Conservation (phyloP, 2,797 vertebrate genomes). For the Xenops minutus region DNA sequence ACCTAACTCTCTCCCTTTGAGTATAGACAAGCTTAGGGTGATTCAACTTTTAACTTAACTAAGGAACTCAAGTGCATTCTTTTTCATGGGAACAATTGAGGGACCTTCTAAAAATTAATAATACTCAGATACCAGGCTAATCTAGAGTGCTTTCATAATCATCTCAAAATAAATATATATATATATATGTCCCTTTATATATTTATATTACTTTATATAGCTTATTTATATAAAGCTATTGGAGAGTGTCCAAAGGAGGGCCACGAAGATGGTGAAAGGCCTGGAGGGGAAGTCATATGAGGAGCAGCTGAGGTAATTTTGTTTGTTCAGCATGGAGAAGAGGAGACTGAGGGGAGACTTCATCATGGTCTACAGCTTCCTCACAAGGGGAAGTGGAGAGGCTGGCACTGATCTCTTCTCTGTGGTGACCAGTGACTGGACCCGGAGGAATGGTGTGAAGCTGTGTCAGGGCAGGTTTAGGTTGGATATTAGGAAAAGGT, state of each 20-base stretch:
- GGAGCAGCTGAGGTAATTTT: background rate
- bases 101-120: background rate
- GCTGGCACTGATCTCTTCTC: background rate
- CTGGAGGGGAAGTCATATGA: background rate
- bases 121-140: background rate
- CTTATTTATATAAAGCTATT: background rate
- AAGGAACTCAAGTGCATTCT: background rate
- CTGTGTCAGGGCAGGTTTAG: background rate
- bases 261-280: background rate
- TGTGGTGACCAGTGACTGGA: background rate
- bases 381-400: background rate
- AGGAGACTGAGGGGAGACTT: background rate
- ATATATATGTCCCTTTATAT: background rate
- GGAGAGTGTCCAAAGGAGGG: background rate
- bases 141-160: background rate
- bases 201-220: background rate
- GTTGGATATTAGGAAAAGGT: background rate
- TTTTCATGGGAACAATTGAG: background rate
- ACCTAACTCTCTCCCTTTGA: background rate
- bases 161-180: background rate
- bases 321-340: background rate
- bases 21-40: background rate
- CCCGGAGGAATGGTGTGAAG: no score
- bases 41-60: background rate
- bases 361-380: background rate